A percentile compares a stretch with the other conserved stretches of the same genome.
phyloP scores from a whole-genome alignment of 2,888 invertebrate species.

The Trissolcus japonicus region DNA sequence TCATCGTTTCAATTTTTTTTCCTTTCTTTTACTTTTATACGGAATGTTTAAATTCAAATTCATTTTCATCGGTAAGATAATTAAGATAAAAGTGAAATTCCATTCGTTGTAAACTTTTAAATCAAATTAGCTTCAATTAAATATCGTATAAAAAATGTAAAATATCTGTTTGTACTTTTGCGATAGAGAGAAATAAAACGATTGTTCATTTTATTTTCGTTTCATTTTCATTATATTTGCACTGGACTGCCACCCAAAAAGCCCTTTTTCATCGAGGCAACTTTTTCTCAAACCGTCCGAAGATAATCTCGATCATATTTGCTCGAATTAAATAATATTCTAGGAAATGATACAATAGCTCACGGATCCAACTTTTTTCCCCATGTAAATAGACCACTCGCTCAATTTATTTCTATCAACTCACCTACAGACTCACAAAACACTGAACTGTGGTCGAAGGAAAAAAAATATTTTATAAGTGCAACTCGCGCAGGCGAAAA shows the following conservation, averaged over 20 bases:
- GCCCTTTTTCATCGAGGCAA: slow-evolving; percentile 16
- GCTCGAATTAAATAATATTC: slow-evolving; percentile 23
- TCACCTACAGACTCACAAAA: too few relatives aligned
- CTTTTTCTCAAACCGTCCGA: slow-evolving; percentile 17
- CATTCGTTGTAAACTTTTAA: too few relatives aligned
- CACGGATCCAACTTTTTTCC: slow-evolving; percentile 18
- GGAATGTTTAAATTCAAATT: too few relatives aligned
- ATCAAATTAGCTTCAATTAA: too few relatives aligned
- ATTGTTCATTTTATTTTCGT: slow-evolving; percentile 3
- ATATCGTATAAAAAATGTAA: too few relatives aligned
- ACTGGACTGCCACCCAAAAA: slow-evolving; percentile 10
- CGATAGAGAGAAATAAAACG: background rate
- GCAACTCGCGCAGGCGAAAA: background rate
- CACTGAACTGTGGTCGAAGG: background rate
- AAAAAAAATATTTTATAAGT: background rate
- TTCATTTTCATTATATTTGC: slow-evolving; percentile 8
- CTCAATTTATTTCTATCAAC: background rate
- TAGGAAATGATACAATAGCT: slow-evolving; percentile 22
- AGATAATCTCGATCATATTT: slow-evolving; percentile 32
- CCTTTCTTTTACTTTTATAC: too few relatives aligned
- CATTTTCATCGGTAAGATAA: too few relatives aligned
- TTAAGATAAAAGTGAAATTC: too few relatives aligned
- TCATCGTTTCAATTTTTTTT: too few relatives aligned
- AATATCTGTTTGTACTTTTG: too few relatives aligned
- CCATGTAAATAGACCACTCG: background rate